Base-by-base conservation (phyloP, 1,140 invertebrate species). In the Pseudomyrmex flavicornis region DNA sequence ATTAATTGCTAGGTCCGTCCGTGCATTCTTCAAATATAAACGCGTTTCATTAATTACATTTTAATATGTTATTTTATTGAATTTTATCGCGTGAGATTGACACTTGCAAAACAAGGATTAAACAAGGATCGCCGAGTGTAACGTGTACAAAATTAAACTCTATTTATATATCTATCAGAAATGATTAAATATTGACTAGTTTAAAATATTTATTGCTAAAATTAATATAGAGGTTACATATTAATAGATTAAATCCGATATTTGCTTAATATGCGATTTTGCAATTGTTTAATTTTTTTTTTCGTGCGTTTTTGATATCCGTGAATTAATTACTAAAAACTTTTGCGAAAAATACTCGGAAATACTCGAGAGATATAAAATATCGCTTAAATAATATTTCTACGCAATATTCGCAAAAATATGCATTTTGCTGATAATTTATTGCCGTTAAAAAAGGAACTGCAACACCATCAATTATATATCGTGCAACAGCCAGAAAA, bases 31-130 rank as follows among this genome's bases (percentile, higher is more conserved):
- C 48, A 59, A 61, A 70, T 50, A 68, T 44, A 52, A 35, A n/a
- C 20, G 54, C 48, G 15, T 72, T 80, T 72, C 4, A 72, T 80
- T 80, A 80, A 80, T 80, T 80, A 72, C 46, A 48, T 80, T 80
- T 72, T 80, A 80, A 72, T 58, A 59, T 35, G 58, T 80, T 12
- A 44, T 80, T 80, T 80, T 20, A 22, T 72, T 20, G 5, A 61
- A 72, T 61, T 72, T 70, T 80, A 59, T 26, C 22, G 54, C 20
- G 20, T 22, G 0, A 72, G 66, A 72, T 80, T 59, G 76, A 80
- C 46, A 50, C 54, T 59, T 48, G 12, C 20, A 76, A 80, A 80
- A 70, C 44, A 50, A 3, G 4, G 68, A 80, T 80, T 80, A 70
- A 80, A 80, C 7, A 22, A 59, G n/a, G 58, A 72, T 35, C 35